These are phyloP conservation scores for Ornithoptera alexandrae DNA, from an alignment of 2,888 invertebrate genomes.

Conservation along the genomic window DNA sequence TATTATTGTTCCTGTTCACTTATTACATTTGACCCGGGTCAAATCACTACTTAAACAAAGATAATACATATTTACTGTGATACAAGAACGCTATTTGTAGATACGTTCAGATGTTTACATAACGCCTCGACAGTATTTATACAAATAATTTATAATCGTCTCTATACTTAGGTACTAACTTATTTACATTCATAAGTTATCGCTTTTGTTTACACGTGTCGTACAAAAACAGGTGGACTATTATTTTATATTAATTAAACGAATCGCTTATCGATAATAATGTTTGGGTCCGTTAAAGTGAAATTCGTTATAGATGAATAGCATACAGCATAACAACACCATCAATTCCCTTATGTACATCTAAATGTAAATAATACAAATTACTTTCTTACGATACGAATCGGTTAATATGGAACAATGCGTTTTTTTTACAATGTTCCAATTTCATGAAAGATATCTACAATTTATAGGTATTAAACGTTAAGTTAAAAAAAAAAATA, in stretches of 20 bases:
- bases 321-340: constrained; percentile 1
- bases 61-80: constrained; percentile 23
- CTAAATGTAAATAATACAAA: background rate
- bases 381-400: too few relatives aligned
- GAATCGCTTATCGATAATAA: constrained; percentile 43
- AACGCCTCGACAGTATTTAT: constrained; percentile 16
- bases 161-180: constrained; percentile 20
- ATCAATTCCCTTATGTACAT: constrained; percentile 4
- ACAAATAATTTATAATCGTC: constrained; percentile 26
- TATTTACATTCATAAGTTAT: constrained; percentile 32
- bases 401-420: background rate
- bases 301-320: constrained; percentile 9
- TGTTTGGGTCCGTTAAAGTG: constrained; percentile 48
- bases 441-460: background rate
- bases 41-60: constrained; percentile 24
- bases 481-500: constrained; percentile 5
- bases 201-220: constrained; percentile 33
- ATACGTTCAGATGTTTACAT: constrained; percentile 25
- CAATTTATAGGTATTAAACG: background rate
- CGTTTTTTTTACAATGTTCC: background rate
- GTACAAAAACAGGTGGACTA: constrained; percentile 30
- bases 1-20: constrained; percentile 22
- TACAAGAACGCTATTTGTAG: constrained; percentile 16
- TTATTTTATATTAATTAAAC: constrained; percentile 32
- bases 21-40: constrained; percentile 26